Base-by-base conservation (phyloP, 2,888 invertebrate species). In the Frankliniella intonsa region DNA sequence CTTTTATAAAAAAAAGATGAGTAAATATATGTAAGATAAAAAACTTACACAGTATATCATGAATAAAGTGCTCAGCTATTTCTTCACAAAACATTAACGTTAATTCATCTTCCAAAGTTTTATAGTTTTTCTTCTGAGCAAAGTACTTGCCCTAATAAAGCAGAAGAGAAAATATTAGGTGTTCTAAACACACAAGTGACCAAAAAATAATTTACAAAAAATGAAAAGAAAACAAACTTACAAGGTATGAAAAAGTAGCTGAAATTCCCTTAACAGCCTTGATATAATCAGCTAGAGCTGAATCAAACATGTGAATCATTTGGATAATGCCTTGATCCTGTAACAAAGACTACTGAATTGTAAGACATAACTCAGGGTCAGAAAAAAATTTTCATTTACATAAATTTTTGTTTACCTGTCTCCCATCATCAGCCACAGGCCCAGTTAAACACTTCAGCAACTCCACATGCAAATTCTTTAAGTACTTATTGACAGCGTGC, bases 61-160 rank as follows among this genome's bases (percentile, higher is more conserved):
- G 69, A 25, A 76, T 76, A 76, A 76, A 76, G 22, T 76, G 69
- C 25, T 76, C 69, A 25, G 69, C 69, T 25, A 76, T 76, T 25
- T 76, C 69, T 76, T 10, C 11, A 22, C 69, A 76, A 25, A 76
- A 76, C 69, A 76, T 76, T n/a, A 22, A 25, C 22, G 69, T 76
- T 12, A 76, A 22, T 76, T 76, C 69, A 76, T 76, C 69, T 76
- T 76, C 69, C 10, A 76, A 25, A 5, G 69, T 76, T 22, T 76
- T 76, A 25, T 76, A 76, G 25, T 76, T 76, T 76, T 76, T 76
- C 69, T 76, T 76, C 25, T 76, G 69, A 25, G 69, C 69, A 76
- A 76, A 76, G 69, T 76, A 76, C 25, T 76, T 76, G 22, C 69
- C 69, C 69, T 76, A 38, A 25, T 25, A 76, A 76, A 8, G 22